phyloP scores from a whole-genome alignment of 2,113 vertebrate genomes.

The Serinus canaria region DNA sequence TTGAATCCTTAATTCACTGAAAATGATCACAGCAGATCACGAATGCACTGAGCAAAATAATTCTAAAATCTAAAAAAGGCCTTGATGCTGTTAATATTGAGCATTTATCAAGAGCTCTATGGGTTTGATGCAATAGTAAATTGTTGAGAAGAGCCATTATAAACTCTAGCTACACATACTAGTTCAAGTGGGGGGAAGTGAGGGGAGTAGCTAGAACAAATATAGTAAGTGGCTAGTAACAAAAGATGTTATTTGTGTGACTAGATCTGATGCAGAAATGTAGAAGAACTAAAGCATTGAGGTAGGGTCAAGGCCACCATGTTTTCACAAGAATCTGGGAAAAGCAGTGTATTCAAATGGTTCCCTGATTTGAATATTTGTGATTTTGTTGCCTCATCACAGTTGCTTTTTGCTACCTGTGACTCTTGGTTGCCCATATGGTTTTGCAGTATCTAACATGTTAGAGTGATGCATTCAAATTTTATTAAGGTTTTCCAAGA shows the following conservation, averaged over 20 bases:
- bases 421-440: not conserved
- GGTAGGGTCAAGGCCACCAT: conserved; percentile 3
- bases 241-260: not conserved
- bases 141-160: not conserved
- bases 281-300: not conserved
- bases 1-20: not conserved
- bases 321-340: conserved; percentile 17
- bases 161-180: not conserved
- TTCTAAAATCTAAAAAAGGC: not conserved
- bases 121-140: not conserved
- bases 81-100: not conserved
- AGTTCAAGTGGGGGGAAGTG: not conserved
- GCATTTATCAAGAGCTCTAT: not conserved
- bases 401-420: conserved; percentile 14
- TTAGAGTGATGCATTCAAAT: conserved; percentile 12
- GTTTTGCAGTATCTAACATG: not conserved
- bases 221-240: not conserved
- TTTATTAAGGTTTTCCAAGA: conserved; percentile 55
- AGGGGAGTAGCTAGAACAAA: conserved; percentile 26
- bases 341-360: conserved; percentile 8
- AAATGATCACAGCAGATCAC: not conserved
- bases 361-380: not conserved
- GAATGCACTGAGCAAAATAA: not conserved
- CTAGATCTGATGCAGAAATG: not conserved
- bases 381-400: not conserved